Evolutionary conservation across 2,888 invertebrate species (phyloP).

Genomic region (Buathra laborator): DNA sequence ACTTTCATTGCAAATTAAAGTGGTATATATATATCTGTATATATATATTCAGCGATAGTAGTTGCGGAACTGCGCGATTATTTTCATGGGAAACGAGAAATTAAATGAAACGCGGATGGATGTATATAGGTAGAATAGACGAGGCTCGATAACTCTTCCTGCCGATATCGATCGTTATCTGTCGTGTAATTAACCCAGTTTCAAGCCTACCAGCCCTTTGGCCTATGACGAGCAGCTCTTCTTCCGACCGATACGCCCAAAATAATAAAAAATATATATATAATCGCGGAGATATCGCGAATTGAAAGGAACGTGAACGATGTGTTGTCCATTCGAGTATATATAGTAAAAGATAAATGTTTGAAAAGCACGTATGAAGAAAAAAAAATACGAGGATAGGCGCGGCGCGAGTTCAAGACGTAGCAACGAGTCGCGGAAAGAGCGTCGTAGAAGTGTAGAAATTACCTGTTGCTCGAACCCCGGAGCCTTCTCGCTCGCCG

Average conservation of each 20-base stretch:
- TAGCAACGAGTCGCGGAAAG: constrained; percentile 3
- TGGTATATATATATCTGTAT: not conserved
- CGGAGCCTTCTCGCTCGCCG: constrained; percentile 83
- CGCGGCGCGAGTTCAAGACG: not conserved
- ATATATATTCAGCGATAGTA: not conserved
- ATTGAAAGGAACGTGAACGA: not conserved
- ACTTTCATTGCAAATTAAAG: constrained; percentile 21
- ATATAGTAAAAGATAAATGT: not conserved
- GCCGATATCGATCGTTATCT: constrained; percentile 58
- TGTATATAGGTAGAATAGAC: not conserved
- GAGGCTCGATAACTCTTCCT: constrained; percentile 32
- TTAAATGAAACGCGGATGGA: constrained; percentile 22
- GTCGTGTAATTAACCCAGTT: constrained; percentile 72
- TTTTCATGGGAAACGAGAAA: constrained; percentile 26
- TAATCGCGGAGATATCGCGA: not conserved
- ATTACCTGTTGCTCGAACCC: constrained; percentile 84
- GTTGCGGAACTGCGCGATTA: constrained; percentile 10
- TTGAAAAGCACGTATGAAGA: not conserved
- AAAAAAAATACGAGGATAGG: not conserved
- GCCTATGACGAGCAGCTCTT: constrained; percentile 5
- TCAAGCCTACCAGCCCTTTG: constrained; percentile 46
- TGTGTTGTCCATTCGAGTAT: not conserved
- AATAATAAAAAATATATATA: not conserved
- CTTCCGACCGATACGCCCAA: constrained; percentile 9
- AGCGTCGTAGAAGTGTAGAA: constrained; percentile 56